Evolutionary conservation across 2,113 vertebrate species (phyloP).

Genomic region (Serilophus lunatus): DNA sequence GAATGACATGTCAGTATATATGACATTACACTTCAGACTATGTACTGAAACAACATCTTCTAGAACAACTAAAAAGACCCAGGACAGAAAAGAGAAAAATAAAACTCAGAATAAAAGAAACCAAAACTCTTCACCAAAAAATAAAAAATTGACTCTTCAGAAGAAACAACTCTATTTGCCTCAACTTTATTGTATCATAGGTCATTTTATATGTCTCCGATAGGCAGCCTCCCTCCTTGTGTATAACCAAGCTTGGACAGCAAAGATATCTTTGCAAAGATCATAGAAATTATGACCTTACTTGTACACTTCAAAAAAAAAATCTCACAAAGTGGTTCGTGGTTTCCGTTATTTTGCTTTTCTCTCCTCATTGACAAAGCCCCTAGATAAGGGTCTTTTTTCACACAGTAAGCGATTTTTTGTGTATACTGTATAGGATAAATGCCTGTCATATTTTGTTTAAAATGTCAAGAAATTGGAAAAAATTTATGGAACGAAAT

Average conservation of each 20-base stretch:
- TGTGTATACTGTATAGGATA: slow-evolving; percentile 48
- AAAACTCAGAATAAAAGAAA: neutral
- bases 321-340: neutral
- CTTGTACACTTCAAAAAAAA: neutral
- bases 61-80: neutral
- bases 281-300: neutral
- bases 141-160: neutral
- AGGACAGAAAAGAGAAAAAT: neutral
- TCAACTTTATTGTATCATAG: neutral
- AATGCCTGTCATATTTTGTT: slow-evolving; percentile 71
- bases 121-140: neutral
- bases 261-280: neutral
- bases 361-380: slow-evolving; percentile 12
- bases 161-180: neutral
- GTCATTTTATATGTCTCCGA: neutral
- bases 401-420: slow-evolving; percentile 26
- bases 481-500: slow-evolving; percentile 74
- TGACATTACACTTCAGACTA: neutral
- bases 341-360: neutral
- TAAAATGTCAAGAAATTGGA: slow-evolving; percentile 63
- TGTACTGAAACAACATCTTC: neutral
- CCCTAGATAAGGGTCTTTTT: neutral
- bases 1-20: neutral
- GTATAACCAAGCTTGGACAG: neutral
- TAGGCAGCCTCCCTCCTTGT: neutral